These are phyloP conservation scores for Eristalis tenax DNA, from an alignment of 2,888 invertebrate genomes.

Conservation along the genomic window DNA sequence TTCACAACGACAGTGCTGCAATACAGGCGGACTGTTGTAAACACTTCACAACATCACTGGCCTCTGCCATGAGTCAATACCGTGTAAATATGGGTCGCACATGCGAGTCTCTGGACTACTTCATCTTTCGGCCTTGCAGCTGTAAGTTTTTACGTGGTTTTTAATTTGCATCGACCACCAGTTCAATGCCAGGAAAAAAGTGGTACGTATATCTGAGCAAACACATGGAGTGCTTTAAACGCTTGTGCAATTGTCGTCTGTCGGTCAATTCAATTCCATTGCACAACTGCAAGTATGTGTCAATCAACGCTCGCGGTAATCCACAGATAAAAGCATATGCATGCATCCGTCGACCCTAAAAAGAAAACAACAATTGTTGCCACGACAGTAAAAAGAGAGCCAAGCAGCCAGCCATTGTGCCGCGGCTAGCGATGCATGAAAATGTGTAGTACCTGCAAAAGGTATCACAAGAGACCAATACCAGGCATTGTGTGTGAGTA, in stretches of 20 bases:
- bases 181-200: neutral
- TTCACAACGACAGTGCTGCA: neutral
- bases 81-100: too few species aligned
- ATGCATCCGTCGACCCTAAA: constrained; percentile 6
- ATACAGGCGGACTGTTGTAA: neutral
- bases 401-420: constrained; percentile 8
- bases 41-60: neutral
- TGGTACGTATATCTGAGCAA: neutral
- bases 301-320: neutral
- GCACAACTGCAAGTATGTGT: neutral
- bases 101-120: neutral
- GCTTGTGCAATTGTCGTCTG: neutral
- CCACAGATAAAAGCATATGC: neutral
- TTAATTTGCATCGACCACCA: neutral
- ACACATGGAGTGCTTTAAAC: neutral
- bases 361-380: neutral
- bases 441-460: constrained; percentile 16
- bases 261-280: neutral
- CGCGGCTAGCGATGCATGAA: constrained; percentile 16
- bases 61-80: too few species aligned
- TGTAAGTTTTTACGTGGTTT: neutral
- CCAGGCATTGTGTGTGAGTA: constrained; percentile 1
- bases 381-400: neutral
- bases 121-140: neutral
- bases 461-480: neutral